phyloP scores from a whole-genome alignment of 2,797 vertebrate genomes.

The Anniella stebbinsi region DNA sequence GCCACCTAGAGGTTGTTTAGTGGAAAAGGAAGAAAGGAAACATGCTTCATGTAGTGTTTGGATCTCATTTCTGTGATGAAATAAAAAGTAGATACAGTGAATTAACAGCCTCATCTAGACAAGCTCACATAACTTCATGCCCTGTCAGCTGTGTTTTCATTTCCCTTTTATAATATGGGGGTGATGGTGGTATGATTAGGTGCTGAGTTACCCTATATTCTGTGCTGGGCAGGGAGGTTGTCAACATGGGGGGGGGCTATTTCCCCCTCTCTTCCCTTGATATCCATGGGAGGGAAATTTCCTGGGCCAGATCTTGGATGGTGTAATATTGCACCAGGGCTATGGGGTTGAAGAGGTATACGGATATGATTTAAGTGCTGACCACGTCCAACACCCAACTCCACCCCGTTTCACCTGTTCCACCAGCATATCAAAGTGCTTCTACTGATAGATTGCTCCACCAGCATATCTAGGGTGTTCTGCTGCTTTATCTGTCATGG shows the following conservation, averaged over 20 bases:
- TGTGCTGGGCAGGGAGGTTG: no score
- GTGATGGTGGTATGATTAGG: not conserved
- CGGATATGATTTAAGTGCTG: not conserved
- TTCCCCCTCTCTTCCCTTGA: not conserved
- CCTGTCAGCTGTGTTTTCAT: not conserved
- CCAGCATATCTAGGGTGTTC: not conserved
- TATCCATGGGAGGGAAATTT: not conserved
- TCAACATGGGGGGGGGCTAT: not conserved
- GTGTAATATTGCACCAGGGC: not conserved
- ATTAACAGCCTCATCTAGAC: no score
- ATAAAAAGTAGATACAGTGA: no score
- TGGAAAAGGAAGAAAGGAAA: no score
- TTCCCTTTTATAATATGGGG: not conserved
- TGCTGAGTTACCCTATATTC: not conserved
- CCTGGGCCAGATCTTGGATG: not conserved
- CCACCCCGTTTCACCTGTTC: not conserved
- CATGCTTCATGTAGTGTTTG: no score
- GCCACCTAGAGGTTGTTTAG: no score
- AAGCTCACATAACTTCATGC: not conserved
- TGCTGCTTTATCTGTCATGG: not conserved
- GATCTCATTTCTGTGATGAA: no score
- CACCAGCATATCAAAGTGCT: no score
- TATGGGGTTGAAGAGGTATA: not conserved
- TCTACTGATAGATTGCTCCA: not conserved
- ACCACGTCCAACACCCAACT: not conserved